Percentiles rank a stretch among this genome's conserved stretches.
These are phyloP conservation scores for Heliocidaris tuberculata DNA, from an alignment of 35 echinoderm and acorn worm species.

Conservation along the genomic window DNA sequence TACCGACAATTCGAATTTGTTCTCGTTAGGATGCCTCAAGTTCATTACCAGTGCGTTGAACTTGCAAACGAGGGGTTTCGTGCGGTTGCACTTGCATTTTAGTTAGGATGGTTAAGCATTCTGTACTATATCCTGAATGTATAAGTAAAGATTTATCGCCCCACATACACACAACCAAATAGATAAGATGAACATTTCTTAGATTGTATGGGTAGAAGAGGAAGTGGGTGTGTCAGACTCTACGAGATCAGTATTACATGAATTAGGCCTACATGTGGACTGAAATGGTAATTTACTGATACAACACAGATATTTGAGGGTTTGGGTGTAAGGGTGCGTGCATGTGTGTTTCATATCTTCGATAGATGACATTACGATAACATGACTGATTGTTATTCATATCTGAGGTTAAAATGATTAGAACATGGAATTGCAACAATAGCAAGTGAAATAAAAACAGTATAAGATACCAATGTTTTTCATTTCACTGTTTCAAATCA, in stretches of 20 bases:
- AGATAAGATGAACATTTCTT: neutral
- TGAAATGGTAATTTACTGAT: neutral
- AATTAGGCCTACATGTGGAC: neutral
- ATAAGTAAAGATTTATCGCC: neutral
- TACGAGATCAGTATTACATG: neutral
- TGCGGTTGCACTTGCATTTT: neutral
- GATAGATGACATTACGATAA: neutral
- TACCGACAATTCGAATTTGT: constrained; percentile 33
- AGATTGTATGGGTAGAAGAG: too few relatives aligned
- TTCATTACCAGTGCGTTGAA: constrained; percentile 47
- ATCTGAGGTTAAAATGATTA: neutral
- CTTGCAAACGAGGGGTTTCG: neutral
- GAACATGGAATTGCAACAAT: too few relatives aligned
- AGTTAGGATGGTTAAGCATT: neutral
- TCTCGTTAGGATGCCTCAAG: neutral
- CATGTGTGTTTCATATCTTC: neutral
- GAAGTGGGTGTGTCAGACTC: neutral
- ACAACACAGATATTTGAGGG: neutral
- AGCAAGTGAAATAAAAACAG: too few relatives aligned
- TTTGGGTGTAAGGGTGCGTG: neutral
- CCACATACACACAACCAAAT: neutral
- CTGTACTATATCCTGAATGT: neutral
- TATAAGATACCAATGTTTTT: too few relatives aligned
- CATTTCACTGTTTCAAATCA: too few relatives aligned
- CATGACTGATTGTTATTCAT: neutral